A percentile compares a stretch with the other conserved stretches of the same genome.
Conservation (phyloP, 2,797 vertebrate species). For the Manis pentadactyla region DNA sequence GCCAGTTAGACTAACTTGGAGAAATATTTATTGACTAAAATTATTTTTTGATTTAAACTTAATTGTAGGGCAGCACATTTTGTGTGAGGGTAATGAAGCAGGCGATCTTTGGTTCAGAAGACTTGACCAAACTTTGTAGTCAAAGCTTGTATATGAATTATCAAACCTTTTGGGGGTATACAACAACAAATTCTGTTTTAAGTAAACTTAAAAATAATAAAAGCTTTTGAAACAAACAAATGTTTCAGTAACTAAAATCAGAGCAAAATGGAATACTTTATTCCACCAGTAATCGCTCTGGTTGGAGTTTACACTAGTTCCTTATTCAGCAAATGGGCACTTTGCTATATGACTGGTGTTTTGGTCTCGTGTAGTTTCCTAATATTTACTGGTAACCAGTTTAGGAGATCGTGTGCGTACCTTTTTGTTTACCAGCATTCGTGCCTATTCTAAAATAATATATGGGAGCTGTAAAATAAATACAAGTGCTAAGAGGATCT, state of each 20-base stretch:
- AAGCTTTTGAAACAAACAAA: constrained; percentile 5
- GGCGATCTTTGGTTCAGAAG: neutral
- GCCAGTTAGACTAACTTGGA: neutral
- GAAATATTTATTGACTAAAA: neutral
- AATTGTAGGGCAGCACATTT: neutral
- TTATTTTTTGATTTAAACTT: constrained; percentile 24
- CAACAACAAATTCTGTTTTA: neutral
- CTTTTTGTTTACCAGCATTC: neutral
- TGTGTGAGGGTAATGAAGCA: constrained; percentile 5
- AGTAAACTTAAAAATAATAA: constrained; percentile 11
- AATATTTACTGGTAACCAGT: neutral
- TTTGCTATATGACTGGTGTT: neutral
- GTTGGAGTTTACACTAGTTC: neutral
- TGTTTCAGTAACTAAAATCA: constrained; percentile 27
- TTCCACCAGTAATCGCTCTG: neutral
- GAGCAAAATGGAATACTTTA: constrained; percentile 10
- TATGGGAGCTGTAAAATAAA: neutral
- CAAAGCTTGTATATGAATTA: neutral
- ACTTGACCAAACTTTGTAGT: constrained; percentile 21
- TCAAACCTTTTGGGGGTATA: neutral
- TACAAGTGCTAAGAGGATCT: neutral
- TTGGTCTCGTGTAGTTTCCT: constrained; percentile 1
- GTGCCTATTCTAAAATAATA: neutral
- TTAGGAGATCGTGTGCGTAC: neutral
- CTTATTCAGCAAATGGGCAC: neutral